Percentiles rank a stretch among this genome's conserved stretches.
These are phyloP conservation scores for Nestor notabilis DNA, from an alignment of 2,113 vertebrate species.

Conservation along the genomic window DNA sequence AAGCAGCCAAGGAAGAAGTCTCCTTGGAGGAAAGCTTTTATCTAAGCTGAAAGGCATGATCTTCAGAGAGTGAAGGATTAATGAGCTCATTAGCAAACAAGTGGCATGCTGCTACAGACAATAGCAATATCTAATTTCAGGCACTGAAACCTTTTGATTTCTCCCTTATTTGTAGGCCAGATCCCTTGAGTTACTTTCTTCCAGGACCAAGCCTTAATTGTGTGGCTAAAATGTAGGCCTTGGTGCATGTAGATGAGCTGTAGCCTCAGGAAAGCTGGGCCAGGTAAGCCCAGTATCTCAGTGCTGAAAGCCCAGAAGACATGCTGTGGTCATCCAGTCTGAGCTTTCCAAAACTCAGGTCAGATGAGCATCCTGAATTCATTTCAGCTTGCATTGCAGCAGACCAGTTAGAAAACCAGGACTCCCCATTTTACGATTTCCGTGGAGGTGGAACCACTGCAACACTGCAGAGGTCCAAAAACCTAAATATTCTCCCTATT, in stretches of 20 bases:
- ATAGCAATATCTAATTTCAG: not conserved
- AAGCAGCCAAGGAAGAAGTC: not conserved
- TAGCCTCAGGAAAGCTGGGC: not conserved
- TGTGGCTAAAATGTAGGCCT: not conserved
- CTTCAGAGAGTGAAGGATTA: not conserved
- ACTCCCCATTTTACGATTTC: not conserved
- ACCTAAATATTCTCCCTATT: not conserved
- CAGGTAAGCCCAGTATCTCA: not conserved
- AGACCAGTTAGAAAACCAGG: not conserved
- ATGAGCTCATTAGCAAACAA: not conserved
- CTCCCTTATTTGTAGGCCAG: not conserved
- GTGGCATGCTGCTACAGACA: not conserved
- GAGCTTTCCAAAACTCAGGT: not conserved
- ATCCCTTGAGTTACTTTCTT: not conserved
- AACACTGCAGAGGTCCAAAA: not conserved
- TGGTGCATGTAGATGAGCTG: not conserved
- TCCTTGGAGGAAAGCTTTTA: not conserved
- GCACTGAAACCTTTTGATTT: not conserved
- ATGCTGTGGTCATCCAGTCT: not conserved
- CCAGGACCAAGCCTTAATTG: not conserved
- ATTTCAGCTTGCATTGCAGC: not conserved
- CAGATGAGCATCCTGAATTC: not conserved
- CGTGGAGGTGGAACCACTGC: not conserved
- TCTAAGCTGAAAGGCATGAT: constrained; percentile 32
- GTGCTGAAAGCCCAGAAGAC: not conserved